Evolutionary conservation across 2,797 vertebrate genomes (phyloP), one percentile per base, ranked within the genome.

Genomic region (Crocidura indochinensis): DNA sequence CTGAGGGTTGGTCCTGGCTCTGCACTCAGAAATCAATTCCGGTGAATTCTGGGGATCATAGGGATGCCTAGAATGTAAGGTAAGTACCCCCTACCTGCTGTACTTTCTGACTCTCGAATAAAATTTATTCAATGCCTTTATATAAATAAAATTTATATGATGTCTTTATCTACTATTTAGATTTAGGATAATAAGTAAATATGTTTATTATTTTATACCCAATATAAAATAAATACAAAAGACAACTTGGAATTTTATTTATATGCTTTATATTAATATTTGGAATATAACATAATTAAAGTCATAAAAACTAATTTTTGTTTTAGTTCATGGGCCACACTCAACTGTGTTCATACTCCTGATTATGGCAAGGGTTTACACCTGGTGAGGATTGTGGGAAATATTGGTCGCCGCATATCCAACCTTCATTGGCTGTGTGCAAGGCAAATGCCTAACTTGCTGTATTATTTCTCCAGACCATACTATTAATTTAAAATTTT

Each of bases 201-300:
- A 77, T 3, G 2, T 64, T 64, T 64, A 65, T 65, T 65, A 26
- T 65, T 65, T 65, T 65, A 65, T 56, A 56, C 38, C 38, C 53
- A 56, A 56, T 56, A 19, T 56, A 56, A 56, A 56, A 6, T 56
- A 56, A 65, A 65, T 64, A 26, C 24, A 64, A 64, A 10, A 65
- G 19, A 65, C 27, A 65, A 11, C 22, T 60, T 65, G 7, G 38
- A 38, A 2, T 38, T 38, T 38, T 65, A 27, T 65, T 65, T 65
- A 65, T 65, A 19, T 65, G 64, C 27, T 65, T 82, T n/a, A 7
- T 83, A 78, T 72, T 91, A 89, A n/a, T 76, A 83, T 24, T 31
- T 88, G 20, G n/a, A 86, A 24, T n/a, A 6, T 76, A 8, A 79
- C 46, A 85, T 71, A 56, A 31, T 90, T 83, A 91, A 94, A 74